A percentile compares a stretch with the other conserved stretches of the same genome.
Evolutionary conservation across 2,797 vertebrate species (phyloP).

Genomic region (Dendrocincla fuliginosa): DNA sequence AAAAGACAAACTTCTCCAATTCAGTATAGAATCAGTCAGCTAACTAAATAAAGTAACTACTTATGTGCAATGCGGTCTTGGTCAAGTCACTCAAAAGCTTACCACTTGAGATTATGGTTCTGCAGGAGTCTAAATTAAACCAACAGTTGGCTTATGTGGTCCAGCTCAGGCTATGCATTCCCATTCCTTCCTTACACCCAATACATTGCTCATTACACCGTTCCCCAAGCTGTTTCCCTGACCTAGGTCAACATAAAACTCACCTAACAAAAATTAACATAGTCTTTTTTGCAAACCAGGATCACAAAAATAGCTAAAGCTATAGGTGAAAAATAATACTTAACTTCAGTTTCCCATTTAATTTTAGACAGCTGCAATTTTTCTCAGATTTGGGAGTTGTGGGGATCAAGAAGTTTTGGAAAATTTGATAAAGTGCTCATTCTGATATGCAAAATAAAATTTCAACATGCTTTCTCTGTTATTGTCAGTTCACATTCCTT

Average conservation of each 20-base stretch:
- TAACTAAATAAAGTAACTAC: constrained; percentile 34
- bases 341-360: neutral
- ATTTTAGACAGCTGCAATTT: neutral
- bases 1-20: neutral
- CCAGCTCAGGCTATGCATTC: neutral
- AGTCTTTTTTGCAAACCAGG: neutral
- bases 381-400: neutral
- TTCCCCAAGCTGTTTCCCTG: neutral
- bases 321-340: neutral
- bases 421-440: neutral
- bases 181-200: neutral
- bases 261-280: neutral
- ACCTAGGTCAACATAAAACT: neutral
- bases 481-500: neutral
- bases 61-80: neutral
- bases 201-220: neutral
- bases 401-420: neutral
- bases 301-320: neutral
- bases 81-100: neutral
- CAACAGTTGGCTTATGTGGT: constrained; percentile 1
- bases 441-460: neutral
- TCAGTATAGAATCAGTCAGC: neutral
- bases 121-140: constrained; percentile 38
- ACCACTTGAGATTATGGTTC: constrained; percentile 37
- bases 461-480: neutral